phyloP scores from a whole-genome alignment of 2,797 vertebrate genomes.

The Pitangus sulphuratus region DNA sequence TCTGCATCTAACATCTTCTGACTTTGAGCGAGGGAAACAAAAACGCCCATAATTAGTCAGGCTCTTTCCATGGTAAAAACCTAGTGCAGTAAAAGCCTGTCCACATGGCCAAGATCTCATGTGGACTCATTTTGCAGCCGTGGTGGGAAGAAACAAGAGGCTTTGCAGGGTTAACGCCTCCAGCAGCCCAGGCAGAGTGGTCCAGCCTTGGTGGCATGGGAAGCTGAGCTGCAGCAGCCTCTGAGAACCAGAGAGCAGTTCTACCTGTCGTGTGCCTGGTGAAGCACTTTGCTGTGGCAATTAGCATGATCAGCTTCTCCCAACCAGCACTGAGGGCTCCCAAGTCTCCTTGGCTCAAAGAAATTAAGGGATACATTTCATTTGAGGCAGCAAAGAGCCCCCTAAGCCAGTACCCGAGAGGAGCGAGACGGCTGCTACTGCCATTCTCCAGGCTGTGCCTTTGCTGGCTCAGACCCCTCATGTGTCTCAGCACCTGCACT shows the following conservation, averaged over 20 bases:
- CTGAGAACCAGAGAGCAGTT: not conserved
- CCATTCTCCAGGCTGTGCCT: rapidly evolving
- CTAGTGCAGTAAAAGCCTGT: not conserved
- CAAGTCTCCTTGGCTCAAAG: not conserved
- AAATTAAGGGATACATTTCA: not conserved
- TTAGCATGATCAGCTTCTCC: rapidly evolving
- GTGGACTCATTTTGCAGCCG: not conserved
- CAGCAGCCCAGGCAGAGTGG: not conserved
- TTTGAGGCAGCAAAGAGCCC: not conserved
- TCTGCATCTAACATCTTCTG: not conserved
- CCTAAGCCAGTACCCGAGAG: not conserved
- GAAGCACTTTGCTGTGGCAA: not conserved
- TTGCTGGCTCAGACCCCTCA: not conserved
- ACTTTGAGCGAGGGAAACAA: not conserved
- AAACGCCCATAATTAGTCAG: not conserved
- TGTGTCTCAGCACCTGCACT: rapidly evolving
- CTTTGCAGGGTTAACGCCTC: rapidly evolving
- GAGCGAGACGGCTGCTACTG: rapidly evolving
- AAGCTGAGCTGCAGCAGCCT: not conserved
- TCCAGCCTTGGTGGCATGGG: not conserved
- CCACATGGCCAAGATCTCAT: rapidly evolving
- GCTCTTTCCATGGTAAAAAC: not conserved
- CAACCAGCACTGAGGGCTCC: not conserved
- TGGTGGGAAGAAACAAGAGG: not conserved
- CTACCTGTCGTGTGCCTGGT: not conserved